Conservation (phyloP, 1,140 invertebrate species). For the Procambarus clarkii region DNA sequence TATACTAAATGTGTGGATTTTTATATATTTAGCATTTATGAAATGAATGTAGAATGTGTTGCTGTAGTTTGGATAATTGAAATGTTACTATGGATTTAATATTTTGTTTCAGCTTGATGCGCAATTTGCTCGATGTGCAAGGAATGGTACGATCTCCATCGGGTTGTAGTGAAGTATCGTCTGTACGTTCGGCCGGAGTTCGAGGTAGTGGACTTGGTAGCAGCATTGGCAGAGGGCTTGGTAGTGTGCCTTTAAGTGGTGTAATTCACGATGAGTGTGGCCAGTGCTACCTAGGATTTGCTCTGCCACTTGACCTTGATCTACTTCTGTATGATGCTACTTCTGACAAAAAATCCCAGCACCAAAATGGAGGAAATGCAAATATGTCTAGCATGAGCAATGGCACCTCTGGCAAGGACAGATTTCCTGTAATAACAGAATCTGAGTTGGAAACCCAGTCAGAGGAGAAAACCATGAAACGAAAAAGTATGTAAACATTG, state of each 20-base stretch:
- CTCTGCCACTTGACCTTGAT: conserved; percentile 83
- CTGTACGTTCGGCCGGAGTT: conserved; percentile 26
- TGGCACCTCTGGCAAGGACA: conserved; percentile 49
- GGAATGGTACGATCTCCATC: conserved; percentile 57
- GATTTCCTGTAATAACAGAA: conserved; percentile 53
- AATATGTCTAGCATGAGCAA: neutral
- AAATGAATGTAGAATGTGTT: neutral
- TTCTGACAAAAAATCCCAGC: conserved; percentile 22
- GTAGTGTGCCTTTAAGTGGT: conserved; percentile 16
- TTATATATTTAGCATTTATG: no score
- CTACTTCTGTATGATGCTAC: conserved; percentile 80
- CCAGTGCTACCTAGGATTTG: conserved; percentile 85
- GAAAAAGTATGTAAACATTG: conserved; percentile 23
- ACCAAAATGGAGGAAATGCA: conserved; percentile 1
- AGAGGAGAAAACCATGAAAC: conserved; percentile 22
- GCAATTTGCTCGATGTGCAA: conserved; percentile 44
- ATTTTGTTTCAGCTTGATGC: conserved; percentile 18
- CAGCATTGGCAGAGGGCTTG: conserved; percentile 32
- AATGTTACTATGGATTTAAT: neutral
- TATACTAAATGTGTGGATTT: no score
- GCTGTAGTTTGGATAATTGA: neutral
- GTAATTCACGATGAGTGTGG: conserved; percentile 64
- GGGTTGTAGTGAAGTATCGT: conserved; percentile 58
- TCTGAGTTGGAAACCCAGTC: conserved; percentile 44
- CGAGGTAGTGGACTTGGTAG: conserved; percentile 36